Evolutionary conservation across 2,797 vertebrate species (phyloP), one percentile per base, ranked within the genome.

Genomic region (Naso thynnoides): DNA sequence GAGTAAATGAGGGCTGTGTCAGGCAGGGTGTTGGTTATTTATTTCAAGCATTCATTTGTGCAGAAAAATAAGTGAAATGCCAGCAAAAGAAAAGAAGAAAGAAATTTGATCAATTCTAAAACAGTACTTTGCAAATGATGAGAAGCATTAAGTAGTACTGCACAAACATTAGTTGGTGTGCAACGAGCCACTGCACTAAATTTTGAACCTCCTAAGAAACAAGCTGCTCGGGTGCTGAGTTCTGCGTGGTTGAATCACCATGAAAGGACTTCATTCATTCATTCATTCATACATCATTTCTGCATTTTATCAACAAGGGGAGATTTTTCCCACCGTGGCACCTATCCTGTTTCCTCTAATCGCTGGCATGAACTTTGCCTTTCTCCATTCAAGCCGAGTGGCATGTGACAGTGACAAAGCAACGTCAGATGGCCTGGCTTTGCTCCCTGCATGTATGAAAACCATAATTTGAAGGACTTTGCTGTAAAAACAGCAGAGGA

Each of bases 401-500:
- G 69, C 87, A 78, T 73, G 79, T 88, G 86, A 89, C 79, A 67
- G 79, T 73, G 87, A 92, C 90, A 91, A 87, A 88, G 87, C 78
- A 70, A 83, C 61, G 42, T 88, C 84, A 78, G 85, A 87, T 67
- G 79, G 77, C 65, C 83, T 49, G 57, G 78, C 82, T 88, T 64
- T 11, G 73, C 78, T 86, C 77, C 67, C 80, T 62, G 82, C 64
- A 50, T 81, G 81, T 85, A 91, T 90, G 90, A 93, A 94, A 93
- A 90, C 89, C 93, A 92, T 91, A 89, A 93, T 91, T 91, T 90
- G 78, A 81, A 91, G 89, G 86, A 86, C 81, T 90, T 84, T 88
- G 86, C 93, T 92, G 86, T 91, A 91, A 94, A 93, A 94, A 93
- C 93, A 94, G 77, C 77, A 80, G 86, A 94, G 93, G 94, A 95